Conservation (phyloP, 2,888 invertebrate species). For the Drosophila mimica region DNA sequence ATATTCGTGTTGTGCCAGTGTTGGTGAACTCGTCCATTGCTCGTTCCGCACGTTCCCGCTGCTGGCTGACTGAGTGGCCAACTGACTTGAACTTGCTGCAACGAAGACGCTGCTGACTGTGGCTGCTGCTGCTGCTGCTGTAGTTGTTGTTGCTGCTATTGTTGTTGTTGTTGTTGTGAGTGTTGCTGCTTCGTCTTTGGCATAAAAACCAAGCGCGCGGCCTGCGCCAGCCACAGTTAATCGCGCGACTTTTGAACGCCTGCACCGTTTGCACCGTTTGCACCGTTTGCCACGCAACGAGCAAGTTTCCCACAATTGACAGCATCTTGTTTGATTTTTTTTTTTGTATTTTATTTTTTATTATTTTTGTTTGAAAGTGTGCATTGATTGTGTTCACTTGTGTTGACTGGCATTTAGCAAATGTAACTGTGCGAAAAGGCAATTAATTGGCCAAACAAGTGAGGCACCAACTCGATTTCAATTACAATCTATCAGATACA, state of each 20-base stretch:
- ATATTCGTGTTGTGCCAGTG: conserved; percentile 62
- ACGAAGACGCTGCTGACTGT: conserved; percentile 60
- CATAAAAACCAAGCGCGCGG: conserved; percentile 83
- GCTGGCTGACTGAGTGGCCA: conserved; percentile 69
- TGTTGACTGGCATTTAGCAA: conserved; percentile 33
- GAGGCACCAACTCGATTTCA: conserved; percentile 17
- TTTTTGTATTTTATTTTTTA: conserved; percentile 7
- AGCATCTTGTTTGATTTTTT: conserved; percentile 47
- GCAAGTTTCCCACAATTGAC: conserved; percentile 42
- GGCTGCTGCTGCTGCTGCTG: conserved; percentile 18
- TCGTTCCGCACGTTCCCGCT: conserved; percentile 62
- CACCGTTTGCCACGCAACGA: conserved; percentile 30
- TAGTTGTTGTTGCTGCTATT: conserved; percentile 7
- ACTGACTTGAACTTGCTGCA: conserved; percentile 74
- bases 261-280: conserved; percentile 43
- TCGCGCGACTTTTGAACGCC: conserved; percentile 77
- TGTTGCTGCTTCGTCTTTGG: conserved; percentile 30
- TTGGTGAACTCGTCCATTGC: conserved; percentile 61
- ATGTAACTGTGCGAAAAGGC: conserved; percentile 42
- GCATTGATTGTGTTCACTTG: conserved; percentile 9
- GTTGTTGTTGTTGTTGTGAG: conserved; percentile 21
- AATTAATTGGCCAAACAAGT: conserved; percentile 26
- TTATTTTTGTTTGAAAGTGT: conserved; percentile 25
- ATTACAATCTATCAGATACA: conserved; percentile 24
- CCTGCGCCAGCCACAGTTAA: conserved; percentile 83